A percentile compares a stretch with the other conserved stretches of the same genome.
phyloP scores from a whole-genome alignment of 2,888 invertebrate species.

The Ptychoptera contaminata region DNA sequence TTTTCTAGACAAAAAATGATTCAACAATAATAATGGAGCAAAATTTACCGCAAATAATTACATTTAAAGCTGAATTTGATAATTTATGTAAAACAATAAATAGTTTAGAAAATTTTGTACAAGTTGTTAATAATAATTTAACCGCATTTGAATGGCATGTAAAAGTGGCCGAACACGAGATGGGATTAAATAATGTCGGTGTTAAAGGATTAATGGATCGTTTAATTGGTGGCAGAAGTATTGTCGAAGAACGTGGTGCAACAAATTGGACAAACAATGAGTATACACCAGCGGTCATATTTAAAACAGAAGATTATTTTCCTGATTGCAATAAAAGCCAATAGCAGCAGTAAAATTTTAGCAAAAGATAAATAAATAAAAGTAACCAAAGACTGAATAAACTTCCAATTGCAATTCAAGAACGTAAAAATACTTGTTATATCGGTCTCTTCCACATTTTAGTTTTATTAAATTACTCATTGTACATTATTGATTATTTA shows the following conservation, averaged over 20 bases:
- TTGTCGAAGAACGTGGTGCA: conserved; percentile 11
- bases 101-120: conserved; percentile 37
- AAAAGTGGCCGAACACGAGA: conserved; percentile 42
- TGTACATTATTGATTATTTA: no score
- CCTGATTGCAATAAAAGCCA: conserved; percentile 10
- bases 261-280: conserved; percentile 20
- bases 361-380: neutral
- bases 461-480: no score
- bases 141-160: conserved; percentile 38
- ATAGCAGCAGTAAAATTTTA: neutral
- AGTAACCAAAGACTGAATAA: no score
- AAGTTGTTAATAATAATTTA: conserved; percentile 36
- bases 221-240: conserved; percentile 29
- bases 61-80: conserved; percentile 36
- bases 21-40: conserved; percentile 23
- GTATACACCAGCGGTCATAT: conserved; percentile 24
- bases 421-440: neutral
- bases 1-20: conserved; percentile 23
- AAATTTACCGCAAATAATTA: conserved; percentile 36
- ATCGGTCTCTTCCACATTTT: neutral
- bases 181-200: conserved; percentile 40
- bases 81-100: conserved; percentile 38
- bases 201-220: conserved; percentile 43
- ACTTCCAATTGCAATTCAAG: neutral
- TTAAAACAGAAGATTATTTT: conserved; percentile 26